Conservation (phyloP, 2,888 invertebrate genomes). For the Thymelicus acteon region DNA sequence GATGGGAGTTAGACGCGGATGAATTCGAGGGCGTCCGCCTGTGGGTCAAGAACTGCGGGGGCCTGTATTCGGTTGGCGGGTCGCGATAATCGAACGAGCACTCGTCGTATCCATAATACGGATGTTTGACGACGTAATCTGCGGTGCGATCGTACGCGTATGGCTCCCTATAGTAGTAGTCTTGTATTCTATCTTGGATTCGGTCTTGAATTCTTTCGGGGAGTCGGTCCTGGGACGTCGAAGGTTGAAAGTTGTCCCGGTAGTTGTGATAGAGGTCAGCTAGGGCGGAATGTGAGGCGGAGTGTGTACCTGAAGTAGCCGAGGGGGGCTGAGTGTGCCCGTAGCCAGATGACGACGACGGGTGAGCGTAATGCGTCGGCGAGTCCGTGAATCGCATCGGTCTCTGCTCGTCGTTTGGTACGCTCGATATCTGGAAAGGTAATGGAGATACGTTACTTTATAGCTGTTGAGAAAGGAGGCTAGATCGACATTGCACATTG, state of each 20-base stretch:
- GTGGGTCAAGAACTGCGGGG: slow-evolving; percentile 82
- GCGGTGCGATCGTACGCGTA: slow-evolving; percentile 74
- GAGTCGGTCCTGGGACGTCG: slow-evolving; percentile 40
- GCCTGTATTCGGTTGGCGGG: slow-evolving; percentile 68
- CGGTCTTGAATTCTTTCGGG: slow-evolving; percentile 53
- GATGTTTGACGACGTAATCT: slow-evolving; percentile 75
- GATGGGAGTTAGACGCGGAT: slow-evolving; percentile 84
- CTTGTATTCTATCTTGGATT: slow-evolving; percentile 62
- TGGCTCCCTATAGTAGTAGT: slow-evolving; percentile 68
- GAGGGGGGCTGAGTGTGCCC: slow-evolving; percentile 84
- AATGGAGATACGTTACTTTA: neutral
- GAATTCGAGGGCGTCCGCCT: slow-evolving; percentile 92
- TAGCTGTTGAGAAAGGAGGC: neutral
- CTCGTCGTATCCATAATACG: slow-evolving; percentile 74
- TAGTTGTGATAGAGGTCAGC: slow-evolving; percentile 86
- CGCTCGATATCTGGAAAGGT: slow-evolving; percentile 67
- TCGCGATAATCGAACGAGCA: slow-evolving; percentile 72
- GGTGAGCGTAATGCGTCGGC: slow-evolving; percentile 87
- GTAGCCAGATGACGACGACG: slow-evolving; percentile 78
- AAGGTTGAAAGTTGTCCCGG: slow-evolving; percentile 76
- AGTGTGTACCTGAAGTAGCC: slow-evolving; percentile 88
- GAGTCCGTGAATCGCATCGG: slow-evolving; percentile 91
- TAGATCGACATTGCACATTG: too few relatives aligned
- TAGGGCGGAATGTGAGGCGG: slow-evolving; percentile 84
- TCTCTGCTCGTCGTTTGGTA: slow-evolving; percentile 85